Evolutionary conservation across 1,140 invertebrate genomes (phyloP).

Genomic region (Calephelis nemesis): DNA sequence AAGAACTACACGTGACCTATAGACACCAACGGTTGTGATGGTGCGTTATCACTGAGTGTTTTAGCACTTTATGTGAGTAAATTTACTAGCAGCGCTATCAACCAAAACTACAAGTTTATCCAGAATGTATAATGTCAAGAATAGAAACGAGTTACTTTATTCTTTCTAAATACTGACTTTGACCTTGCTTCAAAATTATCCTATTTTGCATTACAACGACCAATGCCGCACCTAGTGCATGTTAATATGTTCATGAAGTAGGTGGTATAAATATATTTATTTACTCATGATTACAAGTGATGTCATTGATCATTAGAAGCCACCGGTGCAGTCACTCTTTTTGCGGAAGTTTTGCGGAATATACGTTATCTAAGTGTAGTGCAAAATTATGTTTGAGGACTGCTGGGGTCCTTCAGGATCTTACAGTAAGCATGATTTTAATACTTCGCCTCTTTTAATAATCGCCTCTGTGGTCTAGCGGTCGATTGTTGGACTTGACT

Average conservation of each 20-base stretch:
- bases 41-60: too few relatives aligned
- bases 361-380: background rate
- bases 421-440: conserved; percentile 31
- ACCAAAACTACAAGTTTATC: too few relatives aligned
- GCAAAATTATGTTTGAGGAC: conserved; percentile 57
- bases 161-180: too few relatives aligned
- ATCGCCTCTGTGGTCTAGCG: too few relatives aligned
- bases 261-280: conserved; percentile 51
- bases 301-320: conserved; percentile 91
- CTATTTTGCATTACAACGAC: conserved; percentile 31
- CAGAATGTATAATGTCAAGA: too few relatives aligned
- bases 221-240: conserved; percentile 20
- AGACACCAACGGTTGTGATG: too few relatives aligned
- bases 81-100: too few relatives aligned
- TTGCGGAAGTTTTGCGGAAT: background rate
- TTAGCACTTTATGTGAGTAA: too few relatives aligned
- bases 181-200: background rate
- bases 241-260: conserved; percentile 41
- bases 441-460: too few relatives aligned
- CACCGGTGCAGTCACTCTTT: background rate
- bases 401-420: conserved; percentile 51
- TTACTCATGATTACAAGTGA: conserved; percentile 50
- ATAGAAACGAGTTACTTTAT: too few relatives aligned
- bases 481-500: too few relatives aligned
- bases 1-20: too few relatives aligned